phyloP scores from a whole-genome alignment of 2,113 vertebrate genomes.

The Tor tambroides region DNA sequence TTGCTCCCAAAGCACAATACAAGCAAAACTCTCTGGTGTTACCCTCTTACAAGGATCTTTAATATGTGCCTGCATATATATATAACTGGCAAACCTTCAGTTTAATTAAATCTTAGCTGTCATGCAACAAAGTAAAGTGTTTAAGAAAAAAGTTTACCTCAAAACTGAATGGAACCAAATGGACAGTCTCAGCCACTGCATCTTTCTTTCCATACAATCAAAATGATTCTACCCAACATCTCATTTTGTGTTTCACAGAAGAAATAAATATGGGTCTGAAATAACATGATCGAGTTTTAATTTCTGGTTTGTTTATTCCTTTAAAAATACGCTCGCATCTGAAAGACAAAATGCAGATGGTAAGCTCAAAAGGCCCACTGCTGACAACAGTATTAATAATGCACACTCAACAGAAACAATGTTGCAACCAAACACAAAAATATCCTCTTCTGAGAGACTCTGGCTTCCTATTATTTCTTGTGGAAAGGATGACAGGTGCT shows the following conservation, averaged over 20 bases:
- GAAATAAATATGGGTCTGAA: not conserved
- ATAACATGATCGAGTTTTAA: not conserved
- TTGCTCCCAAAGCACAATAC: not conserved
- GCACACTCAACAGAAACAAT: slow-evolving; percentile 9
- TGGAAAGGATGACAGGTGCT: not conserved
- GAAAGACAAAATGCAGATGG: not conserved
- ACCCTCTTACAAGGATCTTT: not conserved
- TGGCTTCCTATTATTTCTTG: not conserved
- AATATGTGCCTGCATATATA: not conserved
- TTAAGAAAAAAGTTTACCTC: not conserved
- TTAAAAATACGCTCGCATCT: not conserved
- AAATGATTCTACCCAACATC: not conserved
- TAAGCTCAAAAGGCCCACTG: slow-evolving; percentile 21
- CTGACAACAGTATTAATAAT: slow-evolving; percentile 1
- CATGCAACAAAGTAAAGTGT: not conserved
- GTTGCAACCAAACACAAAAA: slow-evolving; percentile 12
- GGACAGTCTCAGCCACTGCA: not conserved
- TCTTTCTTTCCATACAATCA: not conserved
- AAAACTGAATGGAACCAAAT: not conserved
- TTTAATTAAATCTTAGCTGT: not conserved
- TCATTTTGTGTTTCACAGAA: not conserved
- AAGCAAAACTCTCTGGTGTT: not conserved
- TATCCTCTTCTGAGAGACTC: not conserved
- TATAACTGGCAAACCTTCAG: not conserved
- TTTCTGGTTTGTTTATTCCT: not conserved